Conservation (phyloP, 2,113 vertebrate species). For the Diadophis punctatus region DNA sequence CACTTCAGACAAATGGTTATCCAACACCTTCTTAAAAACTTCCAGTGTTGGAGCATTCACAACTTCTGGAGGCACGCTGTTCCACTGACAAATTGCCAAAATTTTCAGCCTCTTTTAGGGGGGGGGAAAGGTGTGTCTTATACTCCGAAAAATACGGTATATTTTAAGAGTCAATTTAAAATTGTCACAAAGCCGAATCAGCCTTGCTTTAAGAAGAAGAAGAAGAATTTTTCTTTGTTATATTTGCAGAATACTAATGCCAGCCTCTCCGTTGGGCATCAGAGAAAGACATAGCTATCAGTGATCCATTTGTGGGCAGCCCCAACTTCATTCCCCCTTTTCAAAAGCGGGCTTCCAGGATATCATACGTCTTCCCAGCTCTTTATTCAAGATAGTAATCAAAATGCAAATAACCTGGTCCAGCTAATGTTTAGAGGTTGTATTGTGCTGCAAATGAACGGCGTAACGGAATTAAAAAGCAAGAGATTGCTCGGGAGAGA, state of each 20-base stretch:
- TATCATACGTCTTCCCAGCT: constrained; percentile 41
- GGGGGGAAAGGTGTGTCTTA: no score
- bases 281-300: constrained; percentile 46
- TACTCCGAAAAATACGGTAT: no score
- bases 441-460: constrained; percentile 54
- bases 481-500: not conserved
- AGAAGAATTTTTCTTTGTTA: constrained; percentile 59
- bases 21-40: no score
- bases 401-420: constrained; percentile 71
- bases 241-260: constrained; percentile 59
- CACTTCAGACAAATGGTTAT: no score
- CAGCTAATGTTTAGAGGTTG: constrained; percentile 50
- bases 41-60: no score
- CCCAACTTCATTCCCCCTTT: not conserved
- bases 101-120: no score
- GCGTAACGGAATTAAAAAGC: not conserved
- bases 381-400: constrained; percentile 64
- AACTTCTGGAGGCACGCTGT: no score
- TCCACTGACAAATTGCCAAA: no score
- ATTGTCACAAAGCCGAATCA: constrained; percentile 41
- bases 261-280: constrained; percentile 33
- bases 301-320: constrained; percentile 53
- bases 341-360: constrained; percentile 49
- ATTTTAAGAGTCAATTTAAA: constrained; percentile 54
- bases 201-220: constrained; percentile 48